Base-by-base conservation (phyloP, 2,797 vertebrate genomes). In the Labeo calbasu region DNA sequence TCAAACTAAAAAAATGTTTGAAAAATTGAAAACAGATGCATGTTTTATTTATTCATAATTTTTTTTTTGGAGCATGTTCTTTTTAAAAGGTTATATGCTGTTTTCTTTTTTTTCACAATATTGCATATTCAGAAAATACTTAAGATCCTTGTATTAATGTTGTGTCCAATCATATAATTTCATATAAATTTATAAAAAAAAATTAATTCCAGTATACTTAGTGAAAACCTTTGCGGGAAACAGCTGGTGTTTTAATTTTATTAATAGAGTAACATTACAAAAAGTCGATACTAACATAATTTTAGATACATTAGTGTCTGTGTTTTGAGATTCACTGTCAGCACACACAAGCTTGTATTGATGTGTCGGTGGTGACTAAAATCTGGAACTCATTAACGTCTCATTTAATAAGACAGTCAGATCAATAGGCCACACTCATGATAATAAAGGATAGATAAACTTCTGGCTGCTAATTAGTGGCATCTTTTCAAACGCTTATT, bases 351-450 rank as follows among this genome's bases (percentile, higher is more conserved):
- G 71, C 53, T 80, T 57, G 28, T 79, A 76, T 86, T 4, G 61
- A 84, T 43, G 53, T 81, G 65, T 46, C 40, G 0, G 13, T 53
- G 46, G 70, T 21, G 14, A 70, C 50, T 50, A 15, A 78, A 36
- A 79, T 76, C 55, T 59, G n/a, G 36, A 76, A 76, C 77, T 83
- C 63, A 85, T 81, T 75, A 86, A 53, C 51, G 23, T 85, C 65
- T 50, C 25, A 69, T 86, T 86, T 86, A 73, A 85, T 78, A 82
- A 83, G 68, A 79, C 76, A 59, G 84, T 81, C 46, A 25, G 65
- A 84, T 83, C 82, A 61, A 85, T 87, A 81, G 51, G 40, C 50
- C 48, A 72, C 63, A 48, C n/a, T 86, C 59, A 73, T 79, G 40
- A 61, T 79, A 73, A 76, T 83, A 43, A 84, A 48, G 28, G 46